Conservation (phyloP, 1,140 invertebrate genomes). For the Scylla paramamosain region DNA sequence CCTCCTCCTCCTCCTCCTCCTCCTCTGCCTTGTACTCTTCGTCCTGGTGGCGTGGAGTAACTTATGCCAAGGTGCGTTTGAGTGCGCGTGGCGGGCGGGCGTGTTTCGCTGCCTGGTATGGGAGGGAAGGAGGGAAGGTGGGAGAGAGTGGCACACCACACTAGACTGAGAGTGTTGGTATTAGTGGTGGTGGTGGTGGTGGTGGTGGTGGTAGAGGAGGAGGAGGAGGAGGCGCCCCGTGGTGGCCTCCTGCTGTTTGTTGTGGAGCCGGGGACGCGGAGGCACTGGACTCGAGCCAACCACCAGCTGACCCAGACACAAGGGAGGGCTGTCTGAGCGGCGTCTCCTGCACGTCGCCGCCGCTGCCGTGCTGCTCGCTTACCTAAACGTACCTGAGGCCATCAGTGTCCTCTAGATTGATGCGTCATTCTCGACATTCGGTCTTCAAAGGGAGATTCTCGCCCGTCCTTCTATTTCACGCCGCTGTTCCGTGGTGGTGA, state of each 20-base stretch:
- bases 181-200: background rate
- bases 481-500: background rate
- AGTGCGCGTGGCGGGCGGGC: background rate
- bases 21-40: background rate
- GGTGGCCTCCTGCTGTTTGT: slow-evolving; percentile 10
- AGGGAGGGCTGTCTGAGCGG: background rate
- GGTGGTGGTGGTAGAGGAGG: background rate
- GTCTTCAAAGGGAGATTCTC: background rate
- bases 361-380: background rate
- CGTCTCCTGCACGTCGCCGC: background rate
- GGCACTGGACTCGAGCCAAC: background rate
- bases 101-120: background rate
- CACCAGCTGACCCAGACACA: background rate
- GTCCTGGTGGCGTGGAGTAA: no score
- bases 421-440: background rate
- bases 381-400: background rate
- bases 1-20: background rate
- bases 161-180: background rate
- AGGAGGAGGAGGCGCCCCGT: background rate
- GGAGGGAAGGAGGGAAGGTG: background rate
- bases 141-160: slow-evolving; percentile 17
- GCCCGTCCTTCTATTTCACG: background rate
- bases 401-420: background rate
- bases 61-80: background rate
- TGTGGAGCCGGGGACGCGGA: background rate